Evolutionary conservation across 2,888 invertebrate species (phyloP).

Genomic region (Charanyca ferruginea): DNA sequence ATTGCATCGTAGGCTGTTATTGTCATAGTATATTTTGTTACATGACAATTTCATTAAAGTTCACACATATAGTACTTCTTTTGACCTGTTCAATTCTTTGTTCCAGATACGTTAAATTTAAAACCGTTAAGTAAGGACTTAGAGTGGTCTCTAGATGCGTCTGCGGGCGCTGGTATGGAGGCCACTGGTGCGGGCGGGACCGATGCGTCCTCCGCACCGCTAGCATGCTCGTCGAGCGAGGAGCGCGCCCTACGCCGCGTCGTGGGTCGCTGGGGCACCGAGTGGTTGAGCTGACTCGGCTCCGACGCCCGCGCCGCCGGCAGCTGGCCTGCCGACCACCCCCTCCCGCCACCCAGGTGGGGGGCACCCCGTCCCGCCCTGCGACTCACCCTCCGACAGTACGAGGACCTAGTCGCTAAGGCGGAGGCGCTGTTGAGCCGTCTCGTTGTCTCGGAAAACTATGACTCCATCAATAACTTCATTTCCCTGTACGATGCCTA

Average conservation of each 20-base stretch:
- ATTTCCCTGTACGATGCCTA: slow-evolving; percentile 93
- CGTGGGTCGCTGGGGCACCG: slow-evolving; percentile 97
- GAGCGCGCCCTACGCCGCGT: slow-evolving; percentile 88
- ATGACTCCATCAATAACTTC: slow-evolving; percentile 97
- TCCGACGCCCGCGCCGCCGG: slow-evolving; percentile 76
- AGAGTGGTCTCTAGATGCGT: slow-evolving; percentile 88
- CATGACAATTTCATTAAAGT: not conserved
- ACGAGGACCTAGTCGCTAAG: slow-evolving; percentile 95
- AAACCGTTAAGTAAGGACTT: slow-evolving; percentile 90
- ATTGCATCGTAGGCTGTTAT: not conserved
- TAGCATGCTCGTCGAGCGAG: slow-evolving; percentile 85
- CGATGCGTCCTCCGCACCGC: slow-evolving; percentile 74
- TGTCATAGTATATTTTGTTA: not conserved
- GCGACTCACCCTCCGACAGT: slow-evolving; percentile 94
- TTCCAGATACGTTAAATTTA: slow-evolving; percentile 89
- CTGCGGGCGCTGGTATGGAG: slow-evolving; percentile 83
- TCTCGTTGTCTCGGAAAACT: slow-evolving; percentile 96
- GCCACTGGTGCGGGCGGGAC: slow-evolving; percentile 81
- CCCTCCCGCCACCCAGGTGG: slow-evolving; percentile 88
- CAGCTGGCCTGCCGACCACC: slow-evolving; percentile 87
- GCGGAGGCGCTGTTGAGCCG: slow-evolving; percentile 96
- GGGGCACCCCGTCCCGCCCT: slow-evolving; percentile 91
- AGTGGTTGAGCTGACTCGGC: slow-evolving; percentile 99
- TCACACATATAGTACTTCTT: not conserved
- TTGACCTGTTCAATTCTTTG: slow-evolving; percentile 11